Percentiles rank a stretch among this genome's conserved stretches.
These are phyloP conservation scores for Escarpia spicata DNA, from an alignment of 2,888 invertebrate genomes.

Conservation along the genomic window DNA sequence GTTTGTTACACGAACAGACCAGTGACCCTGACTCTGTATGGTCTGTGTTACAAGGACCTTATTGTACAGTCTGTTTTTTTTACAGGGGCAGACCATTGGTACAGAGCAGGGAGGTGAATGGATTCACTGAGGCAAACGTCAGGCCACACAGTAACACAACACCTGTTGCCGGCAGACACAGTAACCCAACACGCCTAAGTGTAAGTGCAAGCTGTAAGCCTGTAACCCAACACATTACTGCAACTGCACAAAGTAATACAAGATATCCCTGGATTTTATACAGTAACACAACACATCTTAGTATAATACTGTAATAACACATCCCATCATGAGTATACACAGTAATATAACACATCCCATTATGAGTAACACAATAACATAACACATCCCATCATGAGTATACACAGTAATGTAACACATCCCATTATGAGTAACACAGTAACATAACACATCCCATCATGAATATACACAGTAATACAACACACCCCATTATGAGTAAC, in stretches of 20 bases:
- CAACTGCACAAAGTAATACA: too few species aligned
- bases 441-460: neutral
- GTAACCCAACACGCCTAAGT: too few species aligned
- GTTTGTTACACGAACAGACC: neutral
- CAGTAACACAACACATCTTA: neutral
- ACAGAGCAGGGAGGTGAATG: neutral
- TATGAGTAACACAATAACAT: too few species aligned
- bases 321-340: neutral
- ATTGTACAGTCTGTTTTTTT: neutral
- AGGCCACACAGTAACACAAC: slow-evolving; percentile 5
- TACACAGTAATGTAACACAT: neutral
- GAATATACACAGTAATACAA: neutral
- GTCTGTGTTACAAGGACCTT: neutral
- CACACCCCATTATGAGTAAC: neutral
- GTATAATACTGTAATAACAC: neutral
- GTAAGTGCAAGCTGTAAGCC: too few species aligned
- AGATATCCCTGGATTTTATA: neutral
- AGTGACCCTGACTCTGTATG: neutral
- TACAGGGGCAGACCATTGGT: neutral
- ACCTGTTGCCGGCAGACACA: neutral
- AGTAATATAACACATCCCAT: neutral
- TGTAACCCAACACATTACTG: too few species aligned
- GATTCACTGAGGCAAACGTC: neutral
- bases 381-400: too few species aligned
- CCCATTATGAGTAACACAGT: neutral